phyloP scores from a whole-genome alignment of 2,113 vertebrate species.

The Lampris megalopsis region DNA sequence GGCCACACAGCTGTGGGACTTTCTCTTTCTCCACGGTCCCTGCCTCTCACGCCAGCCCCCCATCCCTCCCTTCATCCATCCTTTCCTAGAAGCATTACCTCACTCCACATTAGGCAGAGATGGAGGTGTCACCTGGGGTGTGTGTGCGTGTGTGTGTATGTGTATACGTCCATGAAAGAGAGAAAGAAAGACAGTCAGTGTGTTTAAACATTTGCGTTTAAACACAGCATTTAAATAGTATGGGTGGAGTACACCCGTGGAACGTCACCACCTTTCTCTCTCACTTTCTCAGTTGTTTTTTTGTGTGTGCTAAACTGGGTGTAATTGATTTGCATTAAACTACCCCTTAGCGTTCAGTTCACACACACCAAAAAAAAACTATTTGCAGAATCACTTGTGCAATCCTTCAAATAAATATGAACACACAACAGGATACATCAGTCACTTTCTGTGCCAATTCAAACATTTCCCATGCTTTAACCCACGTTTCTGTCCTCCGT shows the following conservation, averaged over 20 bases:
- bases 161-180: background rate
- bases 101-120: constrained; percentile 60
- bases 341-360: no score
- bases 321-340: no score
- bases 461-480: background rate
- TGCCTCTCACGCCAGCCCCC: constrained; percentile 33
- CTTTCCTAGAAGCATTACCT: constrained; percentile 70
- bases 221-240: constrained; percentile 43
- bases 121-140: constrained; percentile 68
- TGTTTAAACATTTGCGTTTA: constrained; percentile 33
- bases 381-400: constrained; percentile 3
- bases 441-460: background rate
- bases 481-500: no score
- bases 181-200: background rate
- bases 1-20: constrained; percentile 67
- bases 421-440: constrained; percentile 14
- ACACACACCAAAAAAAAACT: background rate
- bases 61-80: constrained; percentile 39
- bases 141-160: constrained; percentile 36
- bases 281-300: constrained; percentile 15
- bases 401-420: background rate
- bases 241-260: constrained; percentile 52
- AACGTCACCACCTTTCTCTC: constrained; percentile 1
- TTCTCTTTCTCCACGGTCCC: constrained; percentile 31
- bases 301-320: no score